A percentile compares a stretch with the other conserved stretches of the same genome.
Conservation (phyloP, 2,797 vertebrate species). For the Momotus momota region DNA sequence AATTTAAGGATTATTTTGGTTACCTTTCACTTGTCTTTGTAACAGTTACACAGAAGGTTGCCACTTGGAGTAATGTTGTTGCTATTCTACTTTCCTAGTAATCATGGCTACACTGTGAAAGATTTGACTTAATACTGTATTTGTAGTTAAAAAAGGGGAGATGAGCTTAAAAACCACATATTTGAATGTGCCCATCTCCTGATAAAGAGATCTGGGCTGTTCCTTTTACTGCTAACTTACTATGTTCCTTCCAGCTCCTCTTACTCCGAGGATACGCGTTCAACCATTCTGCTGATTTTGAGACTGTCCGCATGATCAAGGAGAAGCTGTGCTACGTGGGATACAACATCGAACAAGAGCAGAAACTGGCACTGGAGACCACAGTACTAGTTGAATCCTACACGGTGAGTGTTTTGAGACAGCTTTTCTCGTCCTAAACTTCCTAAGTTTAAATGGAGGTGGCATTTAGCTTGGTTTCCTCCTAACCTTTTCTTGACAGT, state of each 20-base stretch:
- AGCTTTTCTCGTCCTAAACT: background rate
- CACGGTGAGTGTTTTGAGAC: slow-evolving; percentile 80
- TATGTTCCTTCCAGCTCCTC: slow-evolving; percentile 79
- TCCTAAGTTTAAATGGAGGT: background rate
- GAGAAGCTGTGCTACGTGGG: slow-evolving; percentile 92
- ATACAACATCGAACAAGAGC: slow-evolving; percentile 92
- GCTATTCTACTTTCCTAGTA: background rate
- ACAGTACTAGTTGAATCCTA: slow-evolving; percentile 91
- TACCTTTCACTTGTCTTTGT: background rate
- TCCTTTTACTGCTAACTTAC: background rate
- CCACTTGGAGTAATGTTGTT: background rate
- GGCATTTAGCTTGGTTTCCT: background rate
- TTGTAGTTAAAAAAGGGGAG: background rate
- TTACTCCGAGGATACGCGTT: slow-evolving; percentile 90
- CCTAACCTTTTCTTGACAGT: background rate
- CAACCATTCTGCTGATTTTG: slow-evolving; percentile 93
- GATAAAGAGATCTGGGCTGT: background rate
- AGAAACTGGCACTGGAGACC: slow-evolving; percentile 90
- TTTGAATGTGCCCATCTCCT: background rate
- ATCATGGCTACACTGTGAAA: fast-evolving
- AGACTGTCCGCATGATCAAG: slow-evolving; percentile 94
- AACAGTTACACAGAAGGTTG: background rate
- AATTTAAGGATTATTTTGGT: background rate
- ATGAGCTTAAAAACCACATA: fast-evolving
- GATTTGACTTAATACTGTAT: background rate